phyloP scores from a whole-genome alignment of 2,888 invertebrate species.

The Teinopalpus imperialis region DNA sequence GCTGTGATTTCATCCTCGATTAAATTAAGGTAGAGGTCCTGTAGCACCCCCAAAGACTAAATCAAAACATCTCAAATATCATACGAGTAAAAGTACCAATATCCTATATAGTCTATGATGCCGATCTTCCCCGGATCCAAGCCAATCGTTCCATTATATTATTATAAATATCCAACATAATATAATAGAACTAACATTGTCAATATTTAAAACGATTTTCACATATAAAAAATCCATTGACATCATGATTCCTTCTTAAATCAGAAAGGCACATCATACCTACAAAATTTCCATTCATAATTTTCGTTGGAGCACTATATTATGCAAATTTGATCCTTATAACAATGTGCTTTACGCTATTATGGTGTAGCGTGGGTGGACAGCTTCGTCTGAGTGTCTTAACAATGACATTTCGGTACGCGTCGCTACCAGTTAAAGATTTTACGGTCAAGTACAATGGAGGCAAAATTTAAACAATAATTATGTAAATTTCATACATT shows the following conservation, averaged over 20 bases:
- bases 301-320: slow-evolving; percentile 6
- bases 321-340: slow-evolving; percentile 23
- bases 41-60: too few relatives aligned
- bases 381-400: slow-evolving; percentile 4
- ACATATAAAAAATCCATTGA: too few relatives aligned
- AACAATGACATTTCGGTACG: slow-evolving; percentile 17
- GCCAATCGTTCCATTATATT: too few relatives aligned
- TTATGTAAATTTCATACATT: neutral
- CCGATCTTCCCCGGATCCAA: too few relatives aligned
- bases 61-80: too few relatives aligned
- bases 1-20: too few relatives aligned
- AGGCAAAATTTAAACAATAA: slow-evolving; percentile 4
- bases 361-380: slow-evolving; percentile 19
- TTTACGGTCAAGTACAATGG: slow-evolving; percentile 6
- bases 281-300: slow-evolving; percentile 12
- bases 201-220: too few relatives aligned
- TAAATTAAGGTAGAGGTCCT: too few relatives aligned
- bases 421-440: slow-evolving; percentile 13
- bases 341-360: slow-evolving; percentile 9
- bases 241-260: neutral
- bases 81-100: too few relatives aligned
- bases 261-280: slow-evolving; percentile 1
- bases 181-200: too few relatives aligned
- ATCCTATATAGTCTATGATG: too few relatives aligned
- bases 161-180: too few relatives aligned